These are phyloP conservation scores for Tethya wilhelma DNA, from an alignment of 37 sponge, comb jelly and placozoan genomes.

Conservation along the genomic window DNA sequence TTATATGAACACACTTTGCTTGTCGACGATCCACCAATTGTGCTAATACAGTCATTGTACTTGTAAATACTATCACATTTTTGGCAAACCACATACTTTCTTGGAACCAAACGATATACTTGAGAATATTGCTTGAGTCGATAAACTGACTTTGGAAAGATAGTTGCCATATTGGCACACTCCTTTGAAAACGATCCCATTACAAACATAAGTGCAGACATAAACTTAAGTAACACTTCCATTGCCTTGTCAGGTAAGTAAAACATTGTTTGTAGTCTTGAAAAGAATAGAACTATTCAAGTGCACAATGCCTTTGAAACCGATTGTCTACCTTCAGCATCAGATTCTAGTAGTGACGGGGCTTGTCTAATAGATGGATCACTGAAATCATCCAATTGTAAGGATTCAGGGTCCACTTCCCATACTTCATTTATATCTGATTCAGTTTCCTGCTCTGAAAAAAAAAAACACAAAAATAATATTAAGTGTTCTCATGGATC, in stretches of 20 bases:
- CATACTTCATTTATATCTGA: no score
- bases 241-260: conserved; percentile 38
- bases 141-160: conserved; percentile 5
- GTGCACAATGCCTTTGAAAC: background rate
- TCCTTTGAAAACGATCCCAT: background rate
- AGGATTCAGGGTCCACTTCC: background rate
- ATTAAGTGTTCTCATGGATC: no score
- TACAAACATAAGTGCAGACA: background rate
- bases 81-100: background rate
- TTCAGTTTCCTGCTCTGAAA: no score
- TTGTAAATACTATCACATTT: background rate
- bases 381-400: background rate
- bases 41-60: background rate
- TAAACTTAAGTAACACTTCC: background rate
- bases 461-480: no score
- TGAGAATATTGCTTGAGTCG: background rate
- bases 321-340: background rate
- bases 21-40: no score
- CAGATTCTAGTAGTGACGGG: background rate
- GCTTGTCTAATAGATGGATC: no score
- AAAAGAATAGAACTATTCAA: conserved; percentile 12
- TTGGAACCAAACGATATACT: background rate
- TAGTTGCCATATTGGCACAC: background rate
- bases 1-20: conserved; percentile 27
- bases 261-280: conserved; percentile 8